Conservation (phyloP, 2,797 vertebrate genomes). For the Syncerus caffer region DNA sequence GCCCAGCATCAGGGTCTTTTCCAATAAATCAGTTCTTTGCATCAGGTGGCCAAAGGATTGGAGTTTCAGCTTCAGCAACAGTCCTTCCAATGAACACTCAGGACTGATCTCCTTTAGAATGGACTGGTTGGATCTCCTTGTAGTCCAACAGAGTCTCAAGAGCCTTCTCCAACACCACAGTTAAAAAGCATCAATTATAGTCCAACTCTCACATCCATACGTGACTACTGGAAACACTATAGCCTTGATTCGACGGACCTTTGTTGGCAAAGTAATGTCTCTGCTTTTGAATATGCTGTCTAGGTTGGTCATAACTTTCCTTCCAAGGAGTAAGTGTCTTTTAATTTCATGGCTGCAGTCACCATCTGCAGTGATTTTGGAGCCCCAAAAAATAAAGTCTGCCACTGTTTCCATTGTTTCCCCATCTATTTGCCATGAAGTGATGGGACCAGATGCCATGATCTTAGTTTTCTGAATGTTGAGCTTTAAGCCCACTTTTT, state of each 20-base stretch:
- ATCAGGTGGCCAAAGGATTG: neutral
- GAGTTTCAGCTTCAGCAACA: neutral
- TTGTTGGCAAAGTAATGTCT: neutral
- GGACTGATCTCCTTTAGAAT: neutral
- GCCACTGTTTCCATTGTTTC: neutral
- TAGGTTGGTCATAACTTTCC: neutral
- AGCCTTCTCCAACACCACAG: neutral
- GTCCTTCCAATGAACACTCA: neutral
- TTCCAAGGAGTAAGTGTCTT: neutral
- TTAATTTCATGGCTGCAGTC: neutral
- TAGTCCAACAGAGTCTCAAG: neutral
- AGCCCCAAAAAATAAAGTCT: neutral
- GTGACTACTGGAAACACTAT: neutral
- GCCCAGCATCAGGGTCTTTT: neutral
- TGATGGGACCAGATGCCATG: neutral
- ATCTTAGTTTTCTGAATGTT: neutral
- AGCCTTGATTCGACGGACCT: neutral
- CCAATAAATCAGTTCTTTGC: neutral
- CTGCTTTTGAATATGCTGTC: neutral
- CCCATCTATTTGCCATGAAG: neutral
- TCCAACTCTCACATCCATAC: neutral
- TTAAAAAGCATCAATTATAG: neutral
- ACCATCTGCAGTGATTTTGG: neutral
- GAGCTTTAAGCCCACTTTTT: neutral
- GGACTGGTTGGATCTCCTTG: neutral